Percentiles rank a stretch among this genome's conserved stretches.
phyloP scores from a whole-genome alignment of 2,113 vertebrate genomes.

The Lucifuga dentata region DNA sequence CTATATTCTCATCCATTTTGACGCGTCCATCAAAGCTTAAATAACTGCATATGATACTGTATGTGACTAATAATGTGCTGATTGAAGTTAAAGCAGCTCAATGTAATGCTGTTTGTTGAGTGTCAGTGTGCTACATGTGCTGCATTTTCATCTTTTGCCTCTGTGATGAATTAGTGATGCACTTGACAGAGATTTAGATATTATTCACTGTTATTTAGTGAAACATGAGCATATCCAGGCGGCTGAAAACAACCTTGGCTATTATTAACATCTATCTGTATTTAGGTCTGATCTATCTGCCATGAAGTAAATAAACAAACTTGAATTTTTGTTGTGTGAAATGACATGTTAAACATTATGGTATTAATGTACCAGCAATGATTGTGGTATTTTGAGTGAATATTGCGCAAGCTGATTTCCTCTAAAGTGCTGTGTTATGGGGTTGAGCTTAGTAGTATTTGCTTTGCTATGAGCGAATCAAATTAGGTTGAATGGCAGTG shows the following conservation, averaged over 20 bases:
- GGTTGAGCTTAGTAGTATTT: neutral
- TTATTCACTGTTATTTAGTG: constrained; percentile 3
- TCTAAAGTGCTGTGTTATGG: neutral
- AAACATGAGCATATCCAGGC: neutral
- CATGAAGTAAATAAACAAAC: neutral
- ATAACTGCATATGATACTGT: too few relatives aligned
- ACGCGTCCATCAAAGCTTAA: too few relatives aligned
- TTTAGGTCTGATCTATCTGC: neutral
- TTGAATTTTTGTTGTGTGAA: neutral
- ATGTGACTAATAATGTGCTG: too few relatives aligned
- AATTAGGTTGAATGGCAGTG: neutral
- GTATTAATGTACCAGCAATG: neutral
- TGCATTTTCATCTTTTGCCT: neutral
- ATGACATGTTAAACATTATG: neutral
- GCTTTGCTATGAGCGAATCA: neutral
- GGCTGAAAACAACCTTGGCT: too few relatives aligned
- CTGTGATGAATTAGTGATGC: neutral
- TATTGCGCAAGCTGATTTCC: constrained; percentile 27
- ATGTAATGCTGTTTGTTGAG: too few relatives aligned
- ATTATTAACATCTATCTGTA: neutral
- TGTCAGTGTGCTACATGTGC: too few relatives aligned
- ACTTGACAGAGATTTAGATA: neutral
- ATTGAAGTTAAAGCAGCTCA: too few relatives aligned
- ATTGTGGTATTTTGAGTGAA: constrained; percentile 17
- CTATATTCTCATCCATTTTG: too few relatives aligned